A percentile compares a stretch with the other conserved stretches of the same genome.
phyloP scores from a whole-genome alignment of 1,140 invertebrate species.

The Drosophila santomea region DNA sequence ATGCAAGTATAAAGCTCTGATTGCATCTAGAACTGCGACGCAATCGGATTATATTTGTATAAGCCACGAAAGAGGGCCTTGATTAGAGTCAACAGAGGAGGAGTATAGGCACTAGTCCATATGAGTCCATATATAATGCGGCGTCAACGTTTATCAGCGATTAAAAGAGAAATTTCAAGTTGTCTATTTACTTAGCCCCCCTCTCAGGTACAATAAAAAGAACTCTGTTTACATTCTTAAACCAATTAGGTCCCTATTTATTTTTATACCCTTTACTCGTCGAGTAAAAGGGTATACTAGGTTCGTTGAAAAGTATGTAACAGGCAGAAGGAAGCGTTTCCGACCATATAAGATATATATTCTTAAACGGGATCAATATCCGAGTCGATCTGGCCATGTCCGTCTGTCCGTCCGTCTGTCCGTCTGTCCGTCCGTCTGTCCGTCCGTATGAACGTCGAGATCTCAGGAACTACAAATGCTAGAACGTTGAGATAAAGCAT shows the following conservation, averaged over 20 bases:
- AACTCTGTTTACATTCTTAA: conserved; percentile 56
- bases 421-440: too few species aligned
- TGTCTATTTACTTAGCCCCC: conserved; percentile 54
- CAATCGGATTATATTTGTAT: conserved; percentile 31
- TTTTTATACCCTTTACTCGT: conserved; percentile 5
- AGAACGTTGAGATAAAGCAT: too few species aligned
- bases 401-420: too few species aligned
- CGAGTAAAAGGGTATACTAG: too few species aligned
- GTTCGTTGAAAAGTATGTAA: too few species aligned
- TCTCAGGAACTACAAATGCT: too few species aligned
- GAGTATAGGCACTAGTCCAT: conserved; percentile 7
- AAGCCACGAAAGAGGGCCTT: conserved; percentile 29
- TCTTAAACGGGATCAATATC: too few species aligned
- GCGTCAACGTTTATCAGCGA: conserved; percentile 65
- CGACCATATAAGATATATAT: too few species aligned
- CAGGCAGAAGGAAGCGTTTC: too few species aligned
- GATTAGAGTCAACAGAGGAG: conserved; percentile 70
- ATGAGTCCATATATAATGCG: conserved; percentile 26
- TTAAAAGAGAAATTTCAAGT: conserved; percentile 48
- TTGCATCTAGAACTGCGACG: conserved; percentile 65
- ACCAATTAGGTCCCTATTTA: conserved; percentile 68
- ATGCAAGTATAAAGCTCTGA: conserved; percentile 64
- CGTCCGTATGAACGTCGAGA: too few species aligned
- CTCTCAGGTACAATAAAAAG: conserved; percentile 24
- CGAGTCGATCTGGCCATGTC: too few species aligned